Conservation (phyloP, 2,888 invertebrate genomes). For the Thereva nobilitata region DNA sequence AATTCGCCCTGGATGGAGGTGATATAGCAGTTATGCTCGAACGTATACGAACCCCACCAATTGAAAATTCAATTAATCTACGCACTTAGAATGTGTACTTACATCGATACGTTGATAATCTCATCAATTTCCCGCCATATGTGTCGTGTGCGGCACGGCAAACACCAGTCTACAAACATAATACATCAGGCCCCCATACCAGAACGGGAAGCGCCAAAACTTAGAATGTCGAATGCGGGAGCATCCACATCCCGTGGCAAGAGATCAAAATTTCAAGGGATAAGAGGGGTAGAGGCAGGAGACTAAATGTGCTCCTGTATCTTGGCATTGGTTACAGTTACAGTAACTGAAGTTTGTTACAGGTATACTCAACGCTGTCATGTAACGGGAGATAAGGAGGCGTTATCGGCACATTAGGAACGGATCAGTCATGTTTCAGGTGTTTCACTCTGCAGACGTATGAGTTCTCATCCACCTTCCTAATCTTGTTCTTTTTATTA, state of each 20-base stretch:
- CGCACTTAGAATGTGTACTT: conserved; percentile 35
- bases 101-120: conserved; percentile 34
- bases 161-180: conserved; percentile 21
- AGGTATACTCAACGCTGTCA: not conserved
- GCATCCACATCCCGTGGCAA: conserved; percentile 5
- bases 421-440: conserved; percentile 27
- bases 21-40: not conserved
- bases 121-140: conserved; percentile 23
- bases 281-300: not conserved
- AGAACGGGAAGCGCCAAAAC: conserved; percentile 14
- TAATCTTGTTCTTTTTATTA: conserved; percentile 11
- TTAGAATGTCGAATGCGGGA: conserved; percentile 23
- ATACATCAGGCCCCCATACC: conserved; percentile 10
- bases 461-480: conserved; percentile 12
- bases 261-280: conserved; percentile 24
- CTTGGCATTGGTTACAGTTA: conserved; percentile 18
- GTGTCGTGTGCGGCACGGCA: conserved; percentile 27
- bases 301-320: conserved; percentile 9
- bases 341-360: conserved; percentile 6
- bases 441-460: conserved; percentile 15
- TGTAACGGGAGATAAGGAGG: conserved; percentile 21
- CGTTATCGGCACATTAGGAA: conserved; percentile 32
- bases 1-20: not conserved
- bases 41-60: conserved; percentile 22
- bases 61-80: conserved; percentile 35